phyloP scores from a whole-genome alignment of 2,888 invertebrate genomes.

The Osedax frankpressi region DNA sequence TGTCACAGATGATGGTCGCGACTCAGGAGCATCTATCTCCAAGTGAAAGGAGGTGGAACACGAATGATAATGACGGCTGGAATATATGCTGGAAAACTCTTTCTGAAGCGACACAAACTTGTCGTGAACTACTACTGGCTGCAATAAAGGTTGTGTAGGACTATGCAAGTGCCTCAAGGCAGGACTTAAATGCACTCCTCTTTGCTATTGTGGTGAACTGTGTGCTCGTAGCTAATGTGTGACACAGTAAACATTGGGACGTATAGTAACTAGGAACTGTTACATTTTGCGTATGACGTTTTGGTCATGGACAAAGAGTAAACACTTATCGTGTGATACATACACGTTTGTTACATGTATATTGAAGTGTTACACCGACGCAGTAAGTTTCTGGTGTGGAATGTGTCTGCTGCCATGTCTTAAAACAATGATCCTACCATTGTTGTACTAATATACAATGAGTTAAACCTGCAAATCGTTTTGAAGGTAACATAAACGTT shows the following conservation, averaged over 20 bases:
- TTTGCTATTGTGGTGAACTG: conserved; percentile 17
- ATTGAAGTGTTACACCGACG: conserved; percentile 2
- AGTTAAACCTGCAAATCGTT: background rate
- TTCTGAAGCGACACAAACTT: conserved; percentile 22
- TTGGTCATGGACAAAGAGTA: background rate
- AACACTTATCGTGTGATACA: background rate
- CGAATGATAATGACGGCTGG: conserved; percentile 12
- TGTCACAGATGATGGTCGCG: conserved; percentile 13
- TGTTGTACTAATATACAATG: background rate
- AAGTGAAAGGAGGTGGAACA: conserved; percentile 18
- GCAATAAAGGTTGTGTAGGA: conserved; percentile 18
- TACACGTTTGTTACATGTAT: background rate
- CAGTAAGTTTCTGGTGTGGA: background rate
- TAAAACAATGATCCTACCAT: background rate
- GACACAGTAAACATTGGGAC: background rate
- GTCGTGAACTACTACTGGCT: conserved; percentile 22
- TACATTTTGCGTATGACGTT: background rate
- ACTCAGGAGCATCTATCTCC: conserved; percentile 15
- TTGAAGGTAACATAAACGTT: background rate
- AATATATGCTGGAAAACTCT: conserved; percentile 18
- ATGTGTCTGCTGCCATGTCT: background rate
- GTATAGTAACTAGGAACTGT: background rate
- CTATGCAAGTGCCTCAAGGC: conserved; percentile 21
- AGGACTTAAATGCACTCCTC: conserved; percentile 17
- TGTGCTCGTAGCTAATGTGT: conserved; percentile 3